Percentiles rank a stretch among this genome's conserved stretches.
phyloP scores from a whole-genome alignment of 2,113 vertebrate genomes.

The Sakesphorus luctuosus region DNA sequence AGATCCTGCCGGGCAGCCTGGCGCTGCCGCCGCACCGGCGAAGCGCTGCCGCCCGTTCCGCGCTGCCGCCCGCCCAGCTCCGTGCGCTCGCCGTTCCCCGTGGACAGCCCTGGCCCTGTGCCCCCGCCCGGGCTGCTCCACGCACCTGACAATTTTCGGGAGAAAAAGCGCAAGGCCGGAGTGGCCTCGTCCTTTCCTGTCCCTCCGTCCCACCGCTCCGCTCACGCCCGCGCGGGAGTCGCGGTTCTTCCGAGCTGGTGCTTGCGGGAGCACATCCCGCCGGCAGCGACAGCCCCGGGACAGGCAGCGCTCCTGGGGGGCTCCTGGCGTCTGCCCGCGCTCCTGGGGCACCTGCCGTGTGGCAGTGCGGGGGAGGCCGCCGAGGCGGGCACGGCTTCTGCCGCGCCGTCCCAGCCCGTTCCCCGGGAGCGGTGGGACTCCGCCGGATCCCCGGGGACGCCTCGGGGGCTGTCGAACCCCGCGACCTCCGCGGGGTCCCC shows the following conservation, averaged over 20 bases:
- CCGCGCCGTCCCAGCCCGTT: background rate
- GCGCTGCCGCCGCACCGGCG: background rate
- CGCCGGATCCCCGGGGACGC: background rate
- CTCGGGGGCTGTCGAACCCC: background rate
- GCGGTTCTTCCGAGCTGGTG: background rate
- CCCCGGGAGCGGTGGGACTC: background rate
- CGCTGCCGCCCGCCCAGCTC: background rate
- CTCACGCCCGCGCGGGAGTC: background rate
- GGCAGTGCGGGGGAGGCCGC: background rate
- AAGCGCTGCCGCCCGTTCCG: background rate
- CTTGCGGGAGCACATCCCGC: background rate
- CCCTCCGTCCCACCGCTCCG: background rate
- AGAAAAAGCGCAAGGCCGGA: background rate
- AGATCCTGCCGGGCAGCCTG: background rate
- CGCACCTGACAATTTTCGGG: conserved; percentile 6
- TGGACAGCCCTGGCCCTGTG: background rate
- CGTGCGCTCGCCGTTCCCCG: background rate
- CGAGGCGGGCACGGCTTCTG: background rate
- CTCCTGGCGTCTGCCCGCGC: background rate
- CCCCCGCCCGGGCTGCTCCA: background rate
- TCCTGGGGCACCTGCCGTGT: background rate
- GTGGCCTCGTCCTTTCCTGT: background rate
- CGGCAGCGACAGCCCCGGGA: background rate
- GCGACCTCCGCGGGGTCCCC: background rate
- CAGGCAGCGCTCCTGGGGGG: background rate